Evolutionary conservation across 2,888 invertebrate genomes (phyloP).

Genomic region (Agrotis exclamationis): DNA sequence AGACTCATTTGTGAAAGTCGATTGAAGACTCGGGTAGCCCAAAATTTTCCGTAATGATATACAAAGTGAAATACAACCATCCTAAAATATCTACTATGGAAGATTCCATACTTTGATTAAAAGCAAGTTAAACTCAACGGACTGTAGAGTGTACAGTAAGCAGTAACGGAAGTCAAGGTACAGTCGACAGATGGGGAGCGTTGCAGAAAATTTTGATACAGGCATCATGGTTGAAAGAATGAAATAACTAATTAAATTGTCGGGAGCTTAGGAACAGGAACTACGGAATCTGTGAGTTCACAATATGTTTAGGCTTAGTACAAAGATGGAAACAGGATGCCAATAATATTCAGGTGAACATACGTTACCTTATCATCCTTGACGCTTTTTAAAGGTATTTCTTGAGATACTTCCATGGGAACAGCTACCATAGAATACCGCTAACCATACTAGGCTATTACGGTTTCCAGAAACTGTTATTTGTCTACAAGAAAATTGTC

Average conservation of each 20-base stretch:
- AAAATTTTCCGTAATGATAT: conserved; percentile 18
- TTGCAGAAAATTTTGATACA: conserved; percentile 31
- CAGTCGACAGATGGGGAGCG: conserved; percentile 15
- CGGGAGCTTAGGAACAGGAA: conserved; percentile 12
- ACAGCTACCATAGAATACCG: conserved; percentile 7
- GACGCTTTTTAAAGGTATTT: neutral
- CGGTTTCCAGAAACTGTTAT: conserved; percentile 26
- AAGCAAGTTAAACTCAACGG: neutral
- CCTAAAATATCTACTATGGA: neutral
- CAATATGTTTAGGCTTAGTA: neutral
- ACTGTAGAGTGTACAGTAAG: neutral
- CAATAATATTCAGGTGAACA: too few relatives aligned
- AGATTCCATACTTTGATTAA: neutral
- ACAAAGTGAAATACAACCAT: conserved; percentile 6
- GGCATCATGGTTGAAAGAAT: conserved; percentile 31
- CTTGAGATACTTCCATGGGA: neutral
- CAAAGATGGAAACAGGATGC: neutral
- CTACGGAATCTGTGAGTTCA: neutral
- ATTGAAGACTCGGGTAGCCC: neutral
- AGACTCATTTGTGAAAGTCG: conserved; percentile 7
- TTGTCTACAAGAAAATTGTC: conserved; percentile 4
- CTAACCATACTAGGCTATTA: conserved; percentile 13
- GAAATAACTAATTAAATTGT: conserved; percentile 18
- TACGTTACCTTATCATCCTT: too few relatives aligned
- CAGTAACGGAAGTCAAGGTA: conserved; percentile 7